A percentile compares a stretch with the other conserved stretches of the same genome.
phyloP scores from a whole-genome alignment of 2,888 invertebrate genomes.

The Xestoiulus laeticollis region DNA sequence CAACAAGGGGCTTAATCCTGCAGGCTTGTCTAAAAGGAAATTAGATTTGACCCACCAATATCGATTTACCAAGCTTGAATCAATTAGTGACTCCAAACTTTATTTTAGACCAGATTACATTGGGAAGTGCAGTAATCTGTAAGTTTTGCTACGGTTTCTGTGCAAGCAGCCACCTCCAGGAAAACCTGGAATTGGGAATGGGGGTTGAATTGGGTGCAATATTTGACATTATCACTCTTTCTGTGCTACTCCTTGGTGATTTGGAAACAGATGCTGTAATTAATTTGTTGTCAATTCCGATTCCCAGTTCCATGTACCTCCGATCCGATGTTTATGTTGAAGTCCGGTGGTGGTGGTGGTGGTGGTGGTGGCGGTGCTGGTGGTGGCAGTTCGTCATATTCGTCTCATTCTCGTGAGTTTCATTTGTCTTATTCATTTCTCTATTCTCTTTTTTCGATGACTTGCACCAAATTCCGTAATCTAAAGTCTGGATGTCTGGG shows the following conservation, averaged over 20 bases:
- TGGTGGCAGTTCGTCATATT: constrained; percentile 41
- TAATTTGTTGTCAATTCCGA: constrained; percentile 11
- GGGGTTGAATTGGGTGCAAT: background rate
- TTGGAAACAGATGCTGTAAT: background rate
- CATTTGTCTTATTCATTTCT: background rate
- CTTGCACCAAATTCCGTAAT: background rate
- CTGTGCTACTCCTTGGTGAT: background rate
- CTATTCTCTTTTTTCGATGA: background rate
- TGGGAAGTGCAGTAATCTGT: too few relatives aligned
- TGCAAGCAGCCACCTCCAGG: background rate
- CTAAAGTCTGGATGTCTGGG: background rate
- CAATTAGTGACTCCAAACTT: too few relatives aligned
- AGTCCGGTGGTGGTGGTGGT: constrained; percentile 24
- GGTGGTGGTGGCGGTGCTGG: background rate
- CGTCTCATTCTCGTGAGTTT: constrained; percentile 36
- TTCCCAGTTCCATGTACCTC: constrained; percentile 43
- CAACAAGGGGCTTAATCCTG: too few relatives aligned
- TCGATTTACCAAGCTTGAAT: background rate
- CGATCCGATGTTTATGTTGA: constrained; percentile 41
- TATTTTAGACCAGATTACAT: too few relatives aligned
- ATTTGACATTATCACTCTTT: background rate
- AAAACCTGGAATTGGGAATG: background rate
- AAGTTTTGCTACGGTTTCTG: too few relatives aligned
- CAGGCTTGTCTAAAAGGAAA: background rate
- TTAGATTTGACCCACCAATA: background rate